Base-by-base conservation (phyloP, 2,888 invertebrate species). In the Deilephila elpenor region DNA sequence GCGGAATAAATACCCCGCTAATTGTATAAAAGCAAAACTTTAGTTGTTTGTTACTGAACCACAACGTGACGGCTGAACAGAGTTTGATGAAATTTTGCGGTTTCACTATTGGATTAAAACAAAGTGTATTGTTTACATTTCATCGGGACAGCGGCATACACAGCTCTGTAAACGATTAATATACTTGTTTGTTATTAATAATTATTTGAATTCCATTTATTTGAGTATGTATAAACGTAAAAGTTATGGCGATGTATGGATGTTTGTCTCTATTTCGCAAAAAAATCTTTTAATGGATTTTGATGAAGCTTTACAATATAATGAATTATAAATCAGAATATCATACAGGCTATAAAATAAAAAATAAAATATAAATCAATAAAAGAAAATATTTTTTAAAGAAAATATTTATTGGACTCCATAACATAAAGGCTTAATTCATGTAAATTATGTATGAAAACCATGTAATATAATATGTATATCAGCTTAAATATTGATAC, bases 11-110 rank as follows among this genome's bases (percentile, higher is more conserved):
- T 56, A 56, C 5, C 17, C n/a, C 5, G 19, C n/a, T 56, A 56
- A 44, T 44, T 44, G 44, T 44, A 44, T 44, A 44, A 56, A 56
- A 56, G 56, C 56, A 56, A 44, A 44, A 44, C n/a, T 56, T 56
- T 56, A 56, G 56, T 56, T 56, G 56, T 56, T 56, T 56, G 56
- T 56, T 56, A n/a, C n/a, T n/a, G 19, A 7, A 56, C 56, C 56
- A 56, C 56, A 56, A n/a, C 56, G 56, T 56, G 56, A 56, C 56
- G 56, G 56, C 56, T n/a, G 56, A 56, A n/a, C 56, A 56, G n/a
- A 56, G 56, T 56, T 56, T 56, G 56, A 56, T 56, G 17, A 56
- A 56, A 56, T n/a, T 56, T 56, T 56, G 56, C 7, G 56, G 56
- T 56, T 56, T 56, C n/a, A 56, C 17, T n/a, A n/a, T 56, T n/a